Evolutionary conservation across 2,888 invertebrate species (phyloP), one percentile per base, ranked within the genome.

Genomic region (Melanophora roralis): DNA sequence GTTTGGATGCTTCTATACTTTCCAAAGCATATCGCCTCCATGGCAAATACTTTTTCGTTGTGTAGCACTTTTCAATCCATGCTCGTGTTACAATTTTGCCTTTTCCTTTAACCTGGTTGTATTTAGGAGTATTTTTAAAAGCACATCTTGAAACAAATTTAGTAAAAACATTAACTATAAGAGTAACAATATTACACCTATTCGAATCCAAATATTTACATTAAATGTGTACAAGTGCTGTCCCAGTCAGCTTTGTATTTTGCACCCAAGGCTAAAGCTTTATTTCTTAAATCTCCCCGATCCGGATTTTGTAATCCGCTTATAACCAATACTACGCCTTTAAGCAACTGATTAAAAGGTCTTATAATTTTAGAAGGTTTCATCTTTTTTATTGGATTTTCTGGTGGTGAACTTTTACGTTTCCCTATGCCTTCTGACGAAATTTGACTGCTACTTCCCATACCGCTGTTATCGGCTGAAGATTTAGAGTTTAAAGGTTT

Each of bases 61-160:
- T 86, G 83, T 92, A 90, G 84, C 94, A 94, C 76, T 93, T 92
- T 81, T 92, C 91, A 76, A 97, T 90, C 97, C 97, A 97, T n/a
- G 92, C 92, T 82, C 92, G 93, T 21, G 89, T 92, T 2, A 94
- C 94, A 72, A 94, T 95, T 81, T 85, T 86, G 76, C 92, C 92
- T 1, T 92, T 91, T 77, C 91, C 91, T 83, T 91, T 92, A 1
- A 95, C 94, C 89, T 94, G 93, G 62, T 92, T 92, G 88, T 95
- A 95, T 89, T 97, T 97, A 4, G 97, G 98, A 5, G 97, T 97
- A 89, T 95, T 95, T 5, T 92, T 91, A 90, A 97, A 97, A 11
- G 97, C 97, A 91, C 97, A 97, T 51, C 97, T 97, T 89, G 6
- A 91, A 2, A 12, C 23, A 47, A 36, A 38, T n/a, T n/a, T n/a